Evolutionary conservation across 2,113 vertebrate genomes (phyloP), one percentile per base, ranked within the genome.

Genomic region (Mormyrus iriodes): DNA sequence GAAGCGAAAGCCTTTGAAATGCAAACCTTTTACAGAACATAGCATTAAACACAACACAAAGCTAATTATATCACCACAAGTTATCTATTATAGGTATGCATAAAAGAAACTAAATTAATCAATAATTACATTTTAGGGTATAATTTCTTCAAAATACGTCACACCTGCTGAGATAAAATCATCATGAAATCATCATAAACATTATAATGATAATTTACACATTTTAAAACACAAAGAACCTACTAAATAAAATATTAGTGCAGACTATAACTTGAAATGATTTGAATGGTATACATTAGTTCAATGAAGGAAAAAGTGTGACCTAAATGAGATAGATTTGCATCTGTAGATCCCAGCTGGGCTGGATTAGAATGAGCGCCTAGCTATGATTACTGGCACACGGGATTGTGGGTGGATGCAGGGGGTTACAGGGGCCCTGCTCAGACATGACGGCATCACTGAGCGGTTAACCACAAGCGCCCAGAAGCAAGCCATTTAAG

Each of bases 251-350:
- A 69, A 10, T 69, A 10, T 31, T 79, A 39, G 2, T 79, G 31
- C 35, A 53, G 12, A 10, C 17, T 17, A 19, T 79, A 2, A 79
- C 15, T 79, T 79, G 4, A 42, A 79, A 79, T 42, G 35, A 42
- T 79, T 27, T 42, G 31, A 79, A 69, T 69, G 61, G 61, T 69
- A 10, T 3, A 13, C 27, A 39, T 79, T 79, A 19, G 31, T 17
- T 15, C 73, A 39, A 2, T 1, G 35, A 42, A 53, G 31, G 27
- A 35, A 82, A 82, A 51, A 73, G 49, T 82, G 51, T 48, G 24
- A 31, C 42, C 24, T 27, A 89, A 89, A 89, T 86, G 44, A 55
- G 88, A 46, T n/a, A 65, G 52, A 89, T 89, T 65, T 61, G 53
- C 13, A 19, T 85, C 69, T 48, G 44, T 21, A 15, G n/a, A 82